These are phyloP conservation scores for Sebastolobus alascanus DNA, from an alignment of 2,797 vertebrate genomes.

Conservation along the genomic window DNA sequence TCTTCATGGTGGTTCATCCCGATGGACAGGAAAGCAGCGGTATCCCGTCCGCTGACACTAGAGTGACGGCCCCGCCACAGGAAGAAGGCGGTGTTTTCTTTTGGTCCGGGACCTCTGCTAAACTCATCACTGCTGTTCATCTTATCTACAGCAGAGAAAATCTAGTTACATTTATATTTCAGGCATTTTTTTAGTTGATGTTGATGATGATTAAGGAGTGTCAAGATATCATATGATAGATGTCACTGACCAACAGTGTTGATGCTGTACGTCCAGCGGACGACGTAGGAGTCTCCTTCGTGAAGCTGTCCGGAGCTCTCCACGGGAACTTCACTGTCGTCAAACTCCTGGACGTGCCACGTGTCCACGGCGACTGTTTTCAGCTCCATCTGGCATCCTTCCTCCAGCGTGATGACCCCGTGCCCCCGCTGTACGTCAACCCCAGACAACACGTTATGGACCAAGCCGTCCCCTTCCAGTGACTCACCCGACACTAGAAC, in stretches of 20 bases:
- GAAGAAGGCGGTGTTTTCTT: slow-evolving; percentile 77
- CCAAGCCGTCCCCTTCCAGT: slow-evolving; percentile 17
- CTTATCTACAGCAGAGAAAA: slow-evolving; percentile 40
- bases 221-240: neutral
- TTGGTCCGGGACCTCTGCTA: neutral
- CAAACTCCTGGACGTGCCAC: slow-evolving; percentile 83
- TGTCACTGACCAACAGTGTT: slow-evolving; percentile 65
- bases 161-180: neutral
- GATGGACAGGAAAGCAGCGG: slow-evolving; percentile 78
- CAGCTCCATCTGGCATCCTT: slow-evolving; percentile 69
- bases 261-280: slow-evolving; percentile 84
- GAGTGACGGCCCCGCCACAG: slow-evolving; percentile 85
- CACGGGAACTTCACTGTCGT: slow-evolving; percentile 70
- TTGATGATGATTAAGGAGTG: no score
- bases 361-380: slow-evolving; percentile 75
- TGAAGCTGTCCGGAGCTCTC: slow-evolving; percentile 83
- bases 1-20: slow-evolving; percentile 71
- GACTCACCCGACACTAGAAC: slow-evolving; percentile 71
- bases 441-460: slow-evolving; percentile 69
- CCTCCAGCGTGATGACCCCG: slow-evolving; percentile 71
- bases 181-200: neutral
- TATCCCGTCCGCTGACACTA: slow-evolving; percentile 71
- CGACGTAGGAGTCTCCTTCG: slow-evolving; percentile 83
- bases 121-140: slow-evolving; percentile 40
- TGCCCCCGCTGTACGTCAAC: slow-evolving; percentile 79